Evolutionary conservation across 2,797 vertebrate genomes (phyloP).

Genomic region (Buphagus erythrorhynchus): DNA sequence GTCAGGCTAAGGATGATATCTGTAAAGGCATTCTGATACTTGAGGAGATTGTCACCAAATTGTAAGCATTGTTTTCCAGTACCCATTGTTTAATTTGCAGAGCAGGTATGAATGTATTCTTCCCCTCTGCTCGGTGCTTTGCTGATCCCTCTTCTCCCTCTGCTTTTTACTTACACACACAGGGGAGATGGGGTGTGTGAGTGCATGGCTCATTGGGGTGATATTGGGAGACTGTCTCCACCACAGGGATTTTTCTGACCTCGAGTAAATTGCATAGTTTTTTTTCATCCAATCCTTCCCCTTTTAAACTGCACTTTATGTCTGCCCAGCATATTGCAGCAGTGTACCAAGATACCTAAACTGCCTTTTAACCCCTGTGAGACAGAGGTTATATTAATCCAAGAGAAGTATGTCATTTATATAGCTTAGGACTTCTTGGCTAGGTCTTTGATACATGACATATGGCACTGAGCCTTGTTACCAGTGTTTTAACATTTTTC

Average conservation of each 20-base stretch:
- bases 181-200: neutral
- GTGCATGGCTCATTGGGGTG: neutral
- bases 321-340: neutral
- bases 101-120: neutral
- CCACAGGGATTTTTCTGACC: neutral
- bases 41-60: neutral
- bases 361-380: neutral
- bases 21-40: neutral
- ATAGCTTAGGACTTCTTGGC: neutral
- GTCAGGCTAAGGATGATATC: neutral
- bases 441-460: neutral
- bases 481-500: neutral
- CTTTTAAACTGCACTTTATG: neutral
- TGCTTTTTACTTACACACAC: accelerated
- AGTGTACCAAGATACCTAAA: neutral
- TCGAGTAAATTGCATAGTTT: accelerated
- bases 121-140: neutral
- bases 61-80: neutral
- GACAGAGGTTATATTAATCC: neutral
- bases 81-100: neutral
- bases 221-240: neutral
- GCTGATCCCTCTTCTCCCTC: neutral
- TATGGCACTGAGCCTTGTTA: neutral
- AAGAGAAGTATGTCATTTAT: neutral
- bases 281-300: neutral